These are phyloP conservation scores for Tadarida brasiliensis DNA, from an alignment of 2,797 vertebrate species.

Conservation along the genomic window DNA sequence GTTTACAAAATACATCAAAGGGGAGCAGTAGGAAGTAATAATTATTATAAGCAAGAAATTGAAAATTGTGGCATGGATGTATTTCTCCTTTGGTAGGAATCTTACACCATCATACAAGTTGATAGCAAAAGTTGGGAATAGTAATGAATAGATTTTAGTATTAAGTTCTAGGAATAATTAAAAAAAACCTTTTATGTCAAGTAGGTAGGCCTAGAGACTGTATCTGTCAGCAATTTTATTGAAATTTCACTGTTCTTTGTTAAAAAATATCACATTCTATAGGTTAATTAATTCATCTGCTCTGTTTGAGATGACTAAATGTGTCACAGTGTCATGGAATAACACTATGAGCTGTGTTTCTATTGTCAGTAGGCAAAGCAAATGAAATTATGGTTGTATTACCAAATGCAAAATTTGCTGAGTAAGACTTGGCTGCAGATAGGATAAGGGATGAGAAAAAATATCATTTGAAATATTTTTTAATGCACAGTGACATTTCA, in stretches of 20 bases:
- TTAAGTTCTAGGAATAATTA: constrained; percentile 21
- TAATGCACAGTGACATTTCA: constrained; percentile 34
- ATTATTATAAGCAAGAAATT: constrained; percentile 43
- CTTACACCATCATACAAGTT: not conserved
- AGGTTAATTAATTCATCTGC: not conserved
- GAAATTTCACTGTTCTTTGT: constrained; percentile 15
- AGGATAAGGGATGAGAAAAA: constrained; percentile 61
- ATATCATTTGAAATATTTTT: constrained; percentile 57
- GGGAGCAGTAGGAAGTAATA: constrained; percentile 16
- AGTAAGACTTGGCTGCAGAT: constrained; percentile 50
- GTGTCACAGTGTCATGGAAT: not conserved
- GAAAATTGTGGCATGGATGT: not conserved
- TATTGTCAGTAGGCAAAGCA: constrained; percentile 30
- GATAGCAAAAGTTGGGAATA: not conserved
- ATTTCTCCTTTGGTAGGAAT: not conserved
- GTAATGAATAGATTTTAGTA: constrained; percentile 34
- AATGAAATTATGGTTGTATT: constrained; percentile 24
- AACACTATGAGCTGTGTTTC: not conserved
- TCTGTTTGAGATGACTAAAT: not conserved
- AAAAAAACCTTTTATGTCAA: not conserved
- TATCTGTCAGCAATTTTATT: not conserved
- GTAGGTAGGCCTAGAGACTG: not conserved
- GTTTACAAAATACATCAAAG: constrained; percentile 76
- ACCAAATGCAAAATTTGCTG: constrained; percentile 37
- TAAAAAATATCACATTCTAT: not conserved